Conservation (phyloP, 1,140 invertebrate genomes). For the Drosophila navojoa region DNA sequence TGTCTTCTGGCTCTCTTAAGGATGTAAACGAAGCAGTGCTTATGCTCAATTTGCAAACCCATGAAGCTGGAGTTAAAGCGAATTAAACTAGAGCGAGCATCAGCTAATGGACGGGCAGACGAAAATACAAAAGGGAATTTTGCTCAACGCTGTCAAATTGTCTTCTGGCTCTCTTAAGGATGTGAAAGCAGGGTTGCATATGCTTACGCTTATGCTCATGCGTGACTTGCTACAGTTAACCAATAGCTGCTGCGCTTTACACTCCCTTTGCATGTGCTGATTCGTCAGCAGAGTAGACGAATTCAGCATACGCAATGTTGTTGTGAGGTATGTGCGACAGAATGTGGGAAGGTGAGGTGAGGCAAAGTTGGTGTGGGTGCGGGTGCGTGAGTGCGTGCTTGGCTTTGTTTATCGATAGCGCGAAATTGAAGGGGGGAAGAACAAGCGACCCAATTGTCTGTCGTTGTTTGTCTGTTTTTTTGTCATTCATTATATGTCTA, state of each 20-base stretch:
- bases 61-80: background rate
- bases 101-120: background rate
- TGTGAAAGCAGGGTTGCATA: background rate
- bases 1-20: background rate
- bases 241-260: no score
- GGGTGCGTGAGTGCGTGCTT: conserved; percentile 17
- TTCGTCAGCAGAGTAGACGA: background rate
- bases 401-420: conserved; percentile 36
- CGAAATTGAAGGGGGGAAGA: background rate
- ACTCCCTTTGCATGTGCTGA: no score
- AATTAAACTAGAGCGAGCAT: background rate
- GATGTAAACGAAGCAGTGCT: background rate
- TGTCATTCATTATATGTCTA: conserved; percentile 36
- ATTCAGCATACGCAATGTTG: background rate
- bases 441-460: conserved; percentile 57
- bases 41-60: background rate
- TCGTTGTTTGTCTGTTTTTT: conserved; percentile 11
- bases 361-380: no score
- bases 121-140: background rate
- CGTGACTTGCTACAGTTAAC: background rate
- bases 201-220: background rate
- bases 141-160: background rate
- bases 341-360: background rate
- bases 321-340: background rate
- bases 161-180: background rate